Evolutionary conservation across 2,113 vertebrate genomes (phyloP).

Genomic region (Leucoraja erinaceus): DNA sequence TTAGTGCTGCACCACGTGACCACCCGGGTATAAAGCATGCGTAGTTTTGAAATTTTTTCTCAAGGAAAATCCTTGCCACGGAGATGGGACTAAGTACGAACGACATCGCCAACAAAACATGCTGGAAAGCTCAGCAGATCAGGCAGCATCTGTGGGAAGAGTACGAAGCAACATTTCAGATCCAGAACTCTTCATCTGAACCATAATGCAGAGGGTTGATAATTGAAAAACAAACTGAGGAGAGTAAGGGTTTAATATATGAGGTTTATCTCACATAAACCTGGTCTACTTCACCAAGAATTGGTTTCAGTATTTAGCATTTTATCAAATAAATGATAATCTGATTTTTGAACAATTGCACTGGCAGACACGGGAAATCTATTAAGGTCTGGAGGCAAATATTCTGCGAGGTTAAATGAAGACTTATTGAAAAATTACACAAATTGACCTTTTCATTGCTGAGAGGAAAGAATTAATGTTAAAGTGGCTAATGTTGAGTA

Average conservation of each 20-base stretch:
- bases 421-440: neutral
- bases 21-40: too few relatives aligned
- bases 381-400: neutral
- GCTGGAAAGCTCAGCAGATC: too few relatives aligned
- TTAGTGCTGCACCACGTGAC: too few relatives aligned
- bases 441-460: neutral
- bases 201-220: too few relatives aligned
- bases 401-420: neutral
- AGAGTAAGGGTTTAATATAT: neutral
- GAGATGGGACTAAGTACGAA: too few relatives aligned
- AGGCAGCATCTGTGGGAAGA: too few relatives aligned
- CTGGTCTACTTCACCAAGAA: neutral
- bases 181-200: too few relatives aligned
- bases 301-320: conserved; percentile 6
- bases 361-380: neutral
- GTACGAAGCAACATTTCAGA: too few relatives aligned
- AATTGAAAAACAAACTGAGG: neutral
- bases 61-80: too few relatives aligned
- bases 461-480: neutral
- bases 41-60: too few relatives aligned
- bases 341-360: neutral
- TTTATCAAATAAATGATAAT: neutral
- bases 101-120: too few relatives aligned
- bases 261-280: neutral
- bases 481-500: neutral